Evolutionary conservation across 2,888 invertebrate genomes (phyloP).

Genomic region (Spodoptera exigua): DNA sequence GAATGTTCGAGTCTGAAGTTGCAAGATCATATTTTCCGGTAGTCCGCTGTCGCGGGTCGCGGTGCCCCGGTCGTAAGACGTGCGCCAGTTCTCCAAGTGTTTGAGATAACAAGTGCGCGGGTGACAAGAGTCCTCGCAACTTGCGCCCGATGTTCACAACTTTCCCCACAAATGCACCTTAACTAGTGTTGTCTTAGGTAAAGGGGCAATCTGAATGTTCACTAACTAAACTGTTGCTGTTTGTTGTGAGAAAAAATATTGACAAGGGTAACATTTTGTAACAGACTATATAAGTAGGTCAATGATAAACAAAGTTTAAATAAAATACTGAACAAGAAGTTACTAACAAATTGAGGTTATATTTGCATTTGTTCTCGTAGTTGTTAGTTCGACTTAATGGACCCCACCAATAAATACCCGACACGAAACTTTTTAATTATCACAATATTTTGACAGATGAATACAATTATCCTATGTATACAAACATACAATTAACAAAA

Average conservation of each 20-base stretch:
- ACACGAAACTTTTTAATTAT: too few species aligned
- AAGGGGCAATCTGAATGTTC: conserved; percentile 51
- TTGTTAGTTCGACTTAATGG: too few species aligned
- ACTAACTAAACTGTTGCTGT: conserved; percentile 27
- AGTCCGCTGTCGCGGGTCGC: conserved; percentile 44
- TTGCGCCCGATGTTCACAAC: conserved; percentile 70
- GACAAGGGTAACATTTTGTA: neutral
- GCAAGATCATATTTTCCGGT: conserved; percentile 36
- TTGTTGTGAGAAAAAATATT: conserved; percentile 11
- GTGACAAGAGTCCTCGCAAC: conserved; percentile 76
- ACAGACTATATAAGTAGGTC: too few species aligned
- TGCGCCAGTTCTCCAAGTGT: conserved; percentile 70
- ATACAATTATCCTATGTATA: too few species aligned
- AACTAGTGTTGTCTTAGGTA: conserved; percentile 63
- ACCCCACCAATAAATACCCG: too few species aligned
- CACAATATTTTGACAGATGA: too few species aligned
- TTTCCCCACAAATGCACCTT: conserved; percentile 67
- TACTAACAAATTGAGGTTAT: too few species aligned
- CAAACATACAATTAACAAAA: too few species aligned
- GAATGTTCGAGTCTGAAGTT: conserved; percentile 9
- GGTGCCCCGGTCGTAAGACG: conserved; percentile 55
- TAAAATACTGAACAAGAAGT: too few species aligned
- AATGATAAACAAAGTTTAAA: too few species aligned
- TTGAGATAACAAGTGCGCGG: conserved; percentile 79
- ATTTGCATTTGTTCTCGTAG: too few species aligned